A percentile compares a stretch with the other conserved stretches of the same genome.
phyloP scores from a whole-genome alignment of 23 tunicate species.

The Oikopleura albicans region DNA sequence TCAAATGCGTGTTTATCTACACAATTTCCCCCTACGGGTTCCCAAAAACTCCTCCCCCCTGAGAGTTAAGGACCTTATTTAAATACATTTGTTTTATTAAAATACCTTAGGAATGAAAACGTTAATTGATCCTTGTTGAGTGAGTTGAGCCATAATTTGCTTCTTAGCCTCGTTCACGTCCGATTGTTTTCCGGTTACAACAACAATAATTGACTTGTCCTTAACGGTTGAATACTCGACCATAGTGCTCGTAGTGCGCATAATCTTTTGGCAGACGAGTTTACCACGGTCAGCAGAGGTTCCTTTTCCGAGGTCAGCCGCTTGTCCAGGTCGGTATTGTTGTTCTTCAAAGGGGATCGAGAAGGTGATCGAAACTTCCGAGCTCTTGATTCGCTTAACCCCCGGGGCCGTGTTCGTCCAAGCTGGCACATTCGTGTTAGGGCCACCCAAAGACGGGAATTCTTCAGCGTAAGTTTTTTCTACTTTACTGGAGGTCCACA shows the following conservation, averaged over 20 bases:
- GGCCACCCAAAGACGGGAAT: slow-evolving; percentile 45
- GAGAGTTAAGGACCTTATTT: too few relatives aligned
- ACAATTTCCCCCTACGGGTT: too few relatives aligned
- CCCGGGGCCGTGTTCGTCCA: slow-evolving; percentile 61
- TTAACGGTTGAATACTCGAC: slow-evolving; percentile 74
- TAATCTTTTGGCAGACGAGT: background rate
- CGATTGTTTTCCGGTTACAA: slow-evolving; percentile 59
- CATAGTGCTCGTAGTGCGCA: background rate
- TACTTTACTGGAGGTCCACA: background rate
- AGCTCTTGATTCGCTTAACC: background rate
- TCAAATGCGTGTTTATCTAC: too few relatives aligned
- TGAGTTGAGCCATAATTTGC: slow-evolving; percentile 47
- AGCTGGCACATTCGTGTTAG: background rate
- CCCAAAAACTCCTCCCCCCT: too few relatives aligned
- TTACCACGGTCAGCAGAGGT: slow-evolving; percentile 9
- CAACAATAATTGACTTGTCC: slow-evolving; percentile 66
- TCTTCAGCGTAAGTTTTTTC: slow-evolving; percentile 73
- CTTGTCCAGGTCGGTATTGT: slow-evolving; percentile 48
- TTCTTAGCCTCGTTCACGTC: slow-evolving; percentile 61
- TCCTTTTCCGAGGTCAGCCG: slow-evolving; percentile 33
- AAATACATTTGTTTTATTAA: too few relatives aligned
- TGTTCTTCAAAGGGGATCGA: slow-evolving; percentile 92
- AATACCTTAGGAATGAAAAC: background rate
- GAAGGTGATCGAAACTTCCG: slow-evolving; percentile 25
- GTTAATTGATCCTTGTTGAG: slow-evolving; percentile 39